Percentiles rank a stretch among this genome's conserved stretches.
These are phyloP conservation scores for Danio choprae DNA, from an alignment of 2,797 vertebrate species.

Conservation along the genomic window DNA sequence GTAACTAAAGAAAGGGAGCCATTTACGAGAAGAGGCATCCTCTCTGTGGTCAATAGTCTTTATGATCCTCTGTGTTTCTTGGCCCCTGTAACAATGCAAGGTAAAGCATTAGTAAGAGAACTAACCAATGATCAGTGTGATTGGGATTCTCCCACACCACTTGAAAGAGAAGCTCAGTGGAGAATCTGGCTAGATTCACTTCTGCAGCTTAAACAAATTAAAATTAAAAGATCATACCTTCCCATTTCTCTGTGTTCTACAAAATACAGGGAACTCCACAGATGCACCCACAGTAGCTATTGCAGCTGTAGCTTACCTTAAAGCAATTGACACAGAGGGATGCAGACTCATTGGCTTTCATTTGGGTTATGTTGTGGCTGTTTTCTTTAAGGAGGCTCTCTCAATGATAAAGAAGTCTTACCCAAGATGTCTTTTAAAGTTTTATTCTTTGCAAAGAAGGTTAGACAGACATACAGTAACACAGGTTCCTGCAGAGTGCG, in stretches of 20 bases:
- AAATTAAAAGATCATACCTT: not conserved
- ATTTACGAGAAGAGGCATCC: not conserved
- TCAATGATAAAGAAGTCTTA: no score
- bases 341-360: slow-evolving; percentile 19
- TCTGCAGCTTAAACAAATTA: not conserved
- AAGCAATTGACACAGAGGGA: not conserved
- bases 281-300: not conserved
- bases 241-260: not conserved
- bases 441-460: no score
- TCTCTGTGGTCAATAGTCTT: not conserved
- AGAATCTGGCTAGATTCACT: not conserved
- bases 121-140: not conserved
- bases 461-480: no score
- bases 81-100: not conserved
- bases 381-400: no score
- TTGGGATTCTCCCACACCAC: not conserved
- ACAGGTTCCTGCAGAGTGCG: no score
- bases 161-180: slow-evolving; percentile 5
- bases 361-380: no score
- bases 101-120: not conserved
- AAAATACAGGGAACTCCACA: not conserved
- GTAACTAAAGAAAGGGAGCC: not conserved
- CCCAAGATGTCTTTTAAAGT: no score
- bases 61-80: not conserved
- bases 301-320: not conserved